Conservation (phyloP, 92 coral and sea anemone genomes). For the Epizoanthus rinbou region DNA sequence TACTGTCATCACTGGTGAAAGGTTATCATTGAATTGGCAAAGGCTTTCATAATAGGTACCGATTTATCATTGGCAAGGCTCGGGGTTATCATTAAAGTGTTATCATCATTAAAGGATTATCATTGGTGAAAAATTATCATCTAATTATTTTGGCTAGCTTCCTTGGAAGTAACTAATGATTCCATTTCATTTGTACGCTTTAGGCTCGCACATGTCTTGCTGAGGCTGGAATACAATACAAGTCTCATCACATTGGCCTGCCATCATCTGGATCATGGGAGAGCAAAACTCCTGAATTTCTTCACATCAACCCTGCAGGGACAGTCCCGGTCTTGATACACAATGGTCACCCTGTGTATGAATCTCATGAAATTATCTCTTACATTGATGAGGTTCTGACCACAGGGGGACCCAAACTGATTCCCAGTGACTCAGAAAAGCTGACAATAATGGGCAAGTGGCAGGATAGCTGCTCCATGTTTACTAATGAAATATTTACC, state of each 20-base stretch:
- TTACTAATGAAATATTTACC: neutral
- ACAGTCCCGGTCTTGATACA: slow-evolving; percentile 41
- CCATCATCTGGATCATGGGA: slow-evolving; percentile 38
- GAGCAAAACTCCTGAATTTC: slow-evolving; percentile 30
- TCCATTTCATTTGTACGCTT: neutral
- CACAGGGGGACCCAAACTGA: slow-evolving; percentile 41
- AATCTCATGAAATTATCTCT: slow-evolving; percentile 39
- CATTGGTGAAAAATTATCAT: no score
- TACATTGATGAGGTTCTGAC: slow-evolving; percentile 42
- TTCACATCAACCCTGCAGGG: slow-evolving; percentile 28
- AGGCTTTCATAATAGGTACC: no score
- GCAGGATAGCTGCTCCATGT: slow-evolving; percentile 40
- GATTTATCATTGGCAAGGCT: no score
- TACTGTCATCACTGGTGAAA: no score
- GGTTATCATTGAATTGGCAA: no score
- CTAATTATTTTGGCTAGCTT: no score
- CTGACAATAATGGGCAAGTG: slow-evolving; percentile 37
- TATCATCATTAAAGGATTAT: no score
- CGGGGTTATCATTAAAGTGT: no score
- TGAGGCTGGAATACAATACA: slow-evolving; percentile 35
- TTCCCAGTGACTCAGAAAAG: slow-evolving; percentile 33
- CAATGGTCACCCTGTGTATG: slow-evolving; percentile 43
- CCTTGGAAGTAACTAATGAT: no score
- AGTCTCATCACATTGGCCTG: slow-evolving; percentile 30
- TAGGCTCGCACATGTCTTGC: slow-evolving; percentile 40